A percentile compares a stretch with the other conserved stretches of the same genome.
Conservation (phyloP, 2,888 invertebrate genomes). For the Lydus trimaculatus region DNA sequence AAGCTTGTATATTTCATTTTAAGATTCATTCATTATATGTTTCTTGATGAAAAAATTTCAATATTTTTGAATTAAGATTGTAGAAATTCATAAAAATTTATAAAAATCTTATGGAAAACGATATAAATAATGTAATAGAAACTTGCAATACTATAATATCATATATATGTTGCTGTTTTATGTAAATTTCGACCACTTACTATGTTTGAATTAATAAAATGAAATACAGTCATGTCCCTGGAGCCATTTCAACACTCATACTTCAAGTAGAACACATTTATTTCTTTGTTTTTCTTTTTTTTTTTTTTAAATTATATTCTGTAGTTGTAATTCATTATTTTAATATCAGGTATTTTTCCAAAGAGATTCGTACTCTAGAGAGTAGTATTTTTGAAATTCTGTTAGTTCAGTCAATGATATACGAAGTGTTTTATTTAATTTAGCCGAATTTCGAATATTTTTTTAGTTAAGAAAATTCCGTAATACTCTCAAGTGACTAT, state of each 20-base stretch:
- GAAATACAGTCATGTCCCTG: not conserved
- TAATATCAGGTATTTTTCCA: not conserved
- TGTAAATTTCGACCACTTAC: not conserved
- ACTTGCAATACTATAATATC: not conserved
- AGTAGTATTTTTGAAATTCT: too few species aligned
- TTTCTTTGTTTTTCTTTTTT: not conserved
- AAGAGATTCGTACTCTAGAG: not conserved
- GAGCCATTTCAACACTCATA: not conserved
- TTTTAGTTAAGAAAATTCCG: too few species aligned
- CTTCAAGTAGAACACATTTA: not conserved
- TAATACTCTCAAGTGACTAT: too few species aligned
- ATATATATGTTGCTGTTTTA: conserved; percentile 2
- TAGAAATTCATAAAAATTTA: not conserved
- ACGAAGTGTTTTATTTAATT: too few species aligned
- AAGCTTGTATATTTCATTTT: not conserved
- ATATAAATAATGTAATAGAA: not conserved
- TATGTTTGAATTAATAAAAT: not conserved
- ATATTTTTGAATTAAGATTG: not conserved
- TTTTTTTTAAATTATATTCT: not conserved
- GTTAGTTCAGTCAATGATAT: too few species aligned
- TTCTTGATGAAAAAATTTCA: too few species aligned
- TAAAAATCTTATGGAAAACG: not conserved
- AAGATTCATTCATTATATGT: not conserved
- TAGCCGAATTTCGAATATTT: too few species aligned
- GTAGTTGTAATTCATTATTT: not conserved